These are phyloP conservation scores for Bolinopsis microptera DNA, from an alignment of 37 sponge, comb jelly and placozoan genomes.

Conservation along the genomic window DNA sequence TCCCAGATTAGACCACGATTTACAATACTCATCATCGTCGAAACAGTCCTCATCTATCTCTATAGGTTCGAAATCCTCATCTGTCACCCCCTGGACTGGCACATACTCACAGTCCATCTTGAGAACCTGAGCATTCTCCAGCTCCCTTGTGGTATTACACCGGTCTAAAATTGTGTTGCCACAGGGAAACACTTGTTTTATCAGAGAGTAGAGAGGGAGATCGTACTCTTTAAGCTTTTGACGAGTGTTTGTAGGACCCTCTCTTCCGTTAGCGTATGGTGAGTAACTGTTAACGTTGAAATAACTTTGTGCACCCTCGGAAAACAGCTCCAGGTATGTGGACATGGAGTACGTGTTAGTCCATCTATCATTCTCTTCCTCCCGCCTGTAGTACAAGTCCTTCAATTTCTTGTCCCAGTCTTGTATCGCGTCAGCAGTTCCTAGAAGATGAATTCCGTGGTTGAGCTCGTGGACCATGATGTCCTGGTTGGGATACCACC, in stretches of 20 bases:
- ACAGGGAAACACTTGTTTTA: neutral
- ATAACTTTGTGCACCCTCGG: neutral
- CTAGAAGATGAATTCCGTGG: slow-evolving; percentile 16
- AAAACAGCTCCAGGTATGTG: neutral
- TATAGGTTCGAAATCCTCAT: neutral
- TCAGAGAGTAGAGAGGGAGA: neutral
- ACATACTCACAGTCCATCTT: slow-evolving; percentile 47
- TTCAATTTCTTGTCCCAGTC: neutral
- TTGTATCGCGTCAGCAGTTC: neutral
- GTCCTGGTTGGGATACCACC: neutral
- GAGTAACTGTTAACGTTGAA: slow-evolving; percentile 24
- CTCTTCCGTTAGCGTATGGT: neutral
- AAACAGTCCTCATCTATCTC: neutral
- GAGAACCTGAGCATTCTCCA: neutral
- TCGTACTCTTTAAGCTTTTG: slow-evolving; percentile 14
- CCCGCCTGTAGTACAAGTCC: neutral
- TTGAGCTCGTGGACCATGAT: slow-evolving; percentile 17
- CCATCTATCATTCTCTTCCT: neutral
- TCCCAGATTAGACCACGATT: neutral
- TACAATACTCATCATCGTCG: neutral
- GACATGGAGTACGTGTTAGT: neutral
- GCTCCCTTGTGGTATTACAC: neutral
- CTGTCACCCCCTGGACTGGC: neutral
- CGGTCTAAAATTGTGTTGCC: neutral
- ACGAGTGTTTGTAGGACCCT: neutral